Conservation (phyloP, 2,888 invertebrate genomes). For the Drosophila fulvimacula region DNA sequence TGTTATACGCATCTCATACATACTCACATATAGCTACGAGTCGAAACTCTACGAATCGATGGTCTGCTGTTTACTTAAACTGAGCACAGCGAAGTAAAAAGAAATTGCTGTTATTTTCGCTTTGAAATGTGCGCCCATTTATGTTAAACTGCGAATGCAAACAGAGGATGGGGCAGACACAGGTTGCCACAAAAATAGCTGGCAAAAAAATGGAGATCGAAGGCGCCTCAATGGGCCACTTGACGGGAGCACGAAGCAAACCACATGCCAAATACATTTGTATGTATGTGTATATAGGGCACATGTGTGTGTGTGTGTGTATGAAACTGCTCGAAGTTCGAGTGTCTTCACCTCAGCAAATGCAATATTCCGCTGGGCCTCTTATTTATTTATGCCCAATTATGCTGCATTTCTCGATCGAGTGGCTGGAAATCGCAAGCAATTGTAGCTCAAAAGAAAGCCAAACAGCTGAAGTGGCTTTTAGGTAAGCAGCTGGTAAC, state of each 20-base stretch:
- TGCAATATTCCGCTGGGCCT: constrained; percentile 53
- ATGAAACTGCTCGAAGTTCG: constrained; percentile 20
- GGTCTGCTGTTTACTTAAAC: constrained; percentile 11
- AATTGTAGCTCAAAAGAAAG: constrained; percentile 35
- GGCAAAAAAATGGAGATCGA: constrained; percentile 26
- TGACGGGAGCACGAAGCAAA: constrained; percentile 38
- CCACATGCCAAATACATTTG: constrained; percentile 12
- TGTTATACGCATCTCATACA: too few species aligned
- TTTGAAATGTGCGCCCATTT: constrained; percentile 39
- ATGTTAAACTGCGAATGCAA: constrained; percentile 41
- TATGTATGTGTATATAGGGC: neutral
- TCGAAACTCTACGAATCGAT: constrained; percentile 14
- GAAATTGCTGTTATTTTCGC: constrained; percentile 32
- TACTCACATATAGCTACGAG: neutral
- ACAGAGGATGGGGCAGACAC: constrained; percentile 32
- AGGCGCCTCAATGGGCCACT: constrained; percentile 62
- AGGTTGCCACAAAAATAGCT: constrained; percentile 37
- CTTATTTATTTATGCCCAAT: constrained; percentile 59
- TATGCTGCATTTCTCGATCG: constrained; percentile 49
- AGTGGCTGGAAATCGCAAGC: constrained; percentile 34
- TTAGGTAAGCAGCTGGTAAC: constrained; percentile 65
- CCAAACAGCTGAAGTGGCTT: constrained; percentile 55
- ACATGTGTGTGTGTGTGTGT: constrained; percentile 1
- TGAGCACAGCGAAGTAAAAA: constrained; percentile 2
- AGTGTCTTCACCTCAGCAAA: constrained; percentile 20